A percentile compares a stretch with the other conserved stretches of the same genome.
Conservation (phyloP, 2,113 vertebrate species). For the Malurus melanocephalus region DNA sequence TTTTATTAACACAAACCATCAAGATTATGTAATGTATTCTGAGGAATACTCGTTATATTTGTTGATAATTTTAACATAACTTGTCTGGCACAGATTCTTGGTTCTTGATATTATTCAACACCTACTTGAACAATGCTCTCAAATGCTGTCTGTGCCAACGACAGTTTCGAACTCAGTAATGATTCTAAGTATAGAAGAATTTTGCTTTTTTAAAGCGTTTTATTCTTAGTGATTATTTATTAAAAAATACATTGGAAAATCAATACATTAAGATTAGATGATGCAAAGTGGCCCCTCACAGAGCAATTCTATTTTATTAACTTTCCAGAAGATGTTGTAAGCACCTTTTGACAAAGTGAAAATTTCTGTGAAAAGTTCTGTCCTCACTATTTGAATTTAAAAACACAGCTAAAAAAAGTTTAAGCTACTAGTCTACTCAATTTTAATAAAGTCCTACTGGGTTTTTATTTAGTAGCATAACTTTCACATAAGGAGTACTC, state of each 20-base stretch:
- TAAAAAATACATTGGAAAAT: background rate
- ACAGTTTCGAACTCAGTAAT: background rate
- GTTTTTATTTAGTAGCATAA: background rate
- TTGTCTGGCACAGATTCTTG: background rate
- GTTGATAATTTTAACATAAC: background rate
- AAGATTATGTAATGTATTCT: background rate
- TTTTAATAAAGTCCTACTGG: background rate
- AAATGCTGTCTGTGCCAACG: background rate
- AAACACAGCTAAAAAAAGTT: background rate
- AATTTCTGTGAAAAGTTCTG: background rate
- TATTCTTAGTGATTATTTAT: background rate
- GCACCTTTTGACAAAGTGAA: background rate
- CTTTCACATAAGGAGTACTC: background rate
- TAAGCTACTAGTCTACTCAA: background rate
- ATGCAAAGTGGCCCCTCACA: background rate
- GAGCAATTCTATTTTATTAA: background rate
- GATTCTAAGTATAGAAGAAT: background rate
- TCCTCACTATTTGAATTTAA: background rate
- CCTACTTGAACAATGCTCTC: background rate
- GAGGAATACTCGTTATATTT: background rate
- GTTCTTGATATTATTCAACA: background rate
- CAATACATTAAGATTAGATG: background rate
- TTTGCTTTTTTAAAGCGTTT: background rate
- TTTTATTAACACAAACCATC: background rate
- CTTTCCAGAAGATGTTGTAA: background rate